Evolutionary conservation across 1,140 invertebrate species (phyloP), one percentile per base, ranked within the genome.

Genomic region (Manduca sexta): DNA sequence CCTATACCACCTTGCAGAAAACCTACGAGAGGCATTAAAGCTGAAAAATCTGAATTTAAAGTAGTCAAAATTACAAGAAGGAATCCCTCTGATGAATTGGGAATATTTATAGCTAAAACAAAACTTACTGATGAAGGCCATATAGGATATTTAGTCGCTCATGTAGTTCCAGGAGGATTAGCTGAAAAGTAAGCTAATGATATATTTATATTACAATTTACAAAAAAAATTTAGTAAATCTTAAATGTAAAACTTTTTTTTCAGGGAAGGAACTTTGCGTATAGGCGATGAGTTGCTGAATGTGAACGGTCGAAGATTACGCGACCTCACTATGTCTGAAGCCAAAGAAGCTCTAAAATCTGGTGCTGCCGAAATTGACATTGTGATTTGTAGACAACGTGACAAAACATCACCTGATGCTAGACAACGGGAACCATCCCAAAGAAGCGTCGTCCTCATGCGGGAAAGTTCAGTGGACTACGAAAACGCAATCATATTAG

Each of bases 251-350:
- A 12, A 5, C 8, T 49, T 41, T 31, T 66, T 87, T 86, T 49
- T 17, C 86, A 94, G 92, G 60, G 94, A 95, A 72, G 93, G 93
- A 0, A 89, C 91, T 4, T 70, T 96, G 42, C 88, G 89, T 46
- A 88, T 93, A 45, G 93, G 93, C 1, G 95, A 96, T 77, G 93
- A 96, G 84, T 90, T 96, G 13, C 80, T 96, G 5, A 94, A 94
- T 61, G 93, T 96, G 0, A 95, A 96, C 74, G 94, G 94, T 0
- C 88, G 89, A 56, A 86, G 91, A 61, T 77, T 96, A 45, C 88
- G 92, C 17, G 93, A 93, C 11, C 75, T 95, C 12, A 91, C 89
- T 8, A 92, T 95, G 86, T 82, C 90, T 1, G 93, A 94, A 84
- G 94, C 93, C 1, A 89, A 91, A 49, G 90, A 91, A 65, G 89